Evolutionary conservation across 1,140 invertebrate species (phyloP), one percentile per base, ranked within the genome.

Genomic region (Drosophila cardini): DNA sequence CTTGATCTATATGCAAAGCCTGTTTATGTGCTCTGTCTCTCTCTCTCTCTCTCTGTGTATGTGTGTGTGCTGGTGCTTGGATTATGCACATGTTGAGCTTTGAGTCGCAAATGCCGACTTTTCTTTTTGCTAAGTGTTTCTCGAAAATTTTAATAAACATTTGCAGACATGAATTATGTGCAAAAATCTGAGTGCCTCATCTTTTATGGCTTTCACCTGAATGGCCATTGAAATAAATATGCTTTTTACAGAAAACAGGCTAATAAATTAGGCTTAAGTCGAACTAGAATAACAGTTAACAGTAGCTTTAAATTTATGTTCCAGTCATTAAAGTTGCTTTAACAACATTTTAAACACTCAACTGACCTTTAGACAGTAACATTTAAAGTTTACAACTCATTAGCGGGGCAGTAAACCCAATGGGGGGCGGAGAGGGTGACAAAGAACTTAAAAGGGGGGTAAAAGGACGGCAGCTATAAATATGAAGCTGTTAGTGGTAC

Each of bases 71-170:
- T 16, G 18, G 36, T 34, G 43, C 64, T 55, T 52, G 63, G 77
- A 84, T 83, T 83, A 84, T 84, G 80, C 80, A 83, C 80, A 83
- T 83, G 80, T 85, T 80, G 76, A 62, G 80, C 63, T 55, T 46
- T 84, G 57, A 62, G 42, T 50, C 46, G 46, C 61, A 65, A 52
- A 74, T 72, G 52, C 55, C n/a, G 48, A 55, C 50, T 32, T 6
- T 43, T 32, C 36, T 74, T 50, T 56, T 42, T 34, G 53, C 55
- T 62, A 84, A 85, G 69, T 85, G 73, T 60, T 64, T 30, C 57
- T 65, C 15, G 42, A 73, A 73, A 72, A 73, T 72, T 40, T 84
- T 85, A 84, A 84, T 84, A 84, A 77, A 67, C 56, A 80, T 80
- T 80, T 80, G 38, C 43, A 30, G 15, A 48, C 43, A 80, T 84